Base-by-base conservation (phyloP, 2,797 vertebrate genomes). In the Galaxias olidus region DNA sequence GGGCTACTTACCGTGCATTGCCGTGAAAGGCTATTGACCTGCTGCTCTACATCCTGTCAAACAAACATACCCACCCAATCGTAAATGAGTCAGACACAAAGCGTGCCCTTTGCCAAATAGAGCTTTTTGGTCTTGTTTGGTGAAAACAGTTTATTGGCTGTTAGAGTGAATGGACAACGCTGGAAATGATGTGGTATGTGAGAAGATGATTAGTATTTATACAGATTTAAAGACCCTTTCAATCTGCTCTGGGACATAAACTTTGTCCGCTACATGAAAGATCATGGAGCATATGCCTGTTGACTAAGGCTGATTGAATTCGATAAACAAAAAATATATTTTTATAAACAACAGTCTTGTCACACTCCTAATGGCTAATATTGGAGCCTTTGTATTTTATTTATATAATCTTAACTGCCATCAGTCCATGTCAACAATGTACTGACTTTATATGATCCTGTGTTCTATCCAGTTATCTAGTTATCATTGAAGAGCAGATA, bases 61-160 rank as follows among this genome's bases (percentile, higher is more conserved):
- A 63, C 69, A 59, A 73, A 59, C 84, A 83, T 77, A 51, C 81
- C 78, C 78, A 61, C 3, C 4, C 57, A 73, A 77, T 86, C 75
- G 71, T 69, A 68, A 72, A 76, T 65, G 67, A 75, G 87, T 85
- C 61, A 77, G 80, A 66, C 65, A 83, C 78, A 74, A 47, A 53
- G 18, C 71, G 74, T 76, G 79, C 61, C 51, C 61, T 66, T 44
- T 43, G 49, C 68, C 72, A 77, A 74, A 70, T 71, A 71, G 58
- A 63, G 64, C 43, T 45, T 69, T 69, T 17, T 53, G 57, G 59
- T 14, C 41, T 15, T 9, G 40, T n/a, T 14, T 18, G 54, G 47
- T 4, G 46, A 58, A 44, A 65, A 50, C 62, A 54, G 59, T 59
- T 68, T 54, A 1, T 8, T 46, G 8, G 65, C n/a, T 69, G 9